A percentile compares a stretch with the other conserved stretches of the same genome.
phyloP scores from a whole-genome alignment of 2,888 invertebrate species.

The Scaptomyza flava region DNA sequence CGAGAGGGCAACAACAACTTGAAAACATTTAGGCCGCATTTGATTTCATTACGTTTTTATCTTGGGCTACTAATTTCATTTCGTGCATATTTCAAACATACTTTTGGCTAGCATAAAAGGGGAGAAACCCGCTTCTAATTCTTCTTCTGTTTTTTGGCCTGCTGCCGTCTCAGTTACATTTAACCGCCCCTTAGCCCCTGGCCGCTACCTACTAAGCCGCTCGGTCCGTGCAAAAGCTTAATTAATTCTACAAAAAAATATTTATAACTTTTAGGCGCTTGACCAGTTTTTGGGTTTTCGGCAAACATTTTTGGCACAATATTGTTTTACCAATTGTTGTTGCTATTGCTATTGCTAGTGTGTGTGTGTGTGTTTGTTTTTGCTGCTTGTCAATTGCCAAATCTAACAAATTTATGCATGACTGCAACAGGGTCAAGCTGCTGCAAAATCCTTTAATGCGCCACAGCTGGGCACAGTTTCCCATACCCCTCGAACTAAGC shows the following conservation, averaged over 20 bases:
- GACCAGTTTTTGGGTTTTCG: conserved; percentile 46
- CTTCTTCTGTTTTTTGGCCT: neutral
- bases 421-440: conserved; percentile 75
- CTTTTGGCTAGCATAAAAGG: conserved; percentile 18
- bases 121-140: neutral
- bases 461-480: conserved; percentile 54
- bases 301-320: conserved; percentile 55
- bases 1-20: conserved; percentile 22
- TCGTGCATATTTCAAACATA: conserved; percentile 64
- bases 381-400: conserved; percentile 63
- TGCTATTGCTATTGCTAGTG: conserved; percentile 11
- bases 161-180: conserved; percentile 10
- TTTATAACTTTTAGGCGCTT: conserved; percentile 65
- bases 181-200: neutral
- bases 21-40: conserved; percentile 76
- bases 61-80: conserved; percentile 74
- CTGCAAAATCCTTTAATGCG: conserved; percentile 76
- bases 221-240: conserved; percentile 56
- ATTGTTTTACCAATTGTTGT: conserved; percentile 48
- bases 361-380: conserved; percentile 28
- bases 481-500: conserved; percentile 18
- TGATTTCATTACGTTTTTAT: conserved; percentile 78
- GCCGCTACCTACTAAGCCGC: neutral
- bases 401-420: conserved; percentile 78
- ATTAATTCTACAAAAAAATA: conserved; percentile 71